These are phyloP conservation scores for Forbesichthys papilliferus DNA, from an alignment of 2,113 vertebrate species.

Conservation along the genomic window DNA sequence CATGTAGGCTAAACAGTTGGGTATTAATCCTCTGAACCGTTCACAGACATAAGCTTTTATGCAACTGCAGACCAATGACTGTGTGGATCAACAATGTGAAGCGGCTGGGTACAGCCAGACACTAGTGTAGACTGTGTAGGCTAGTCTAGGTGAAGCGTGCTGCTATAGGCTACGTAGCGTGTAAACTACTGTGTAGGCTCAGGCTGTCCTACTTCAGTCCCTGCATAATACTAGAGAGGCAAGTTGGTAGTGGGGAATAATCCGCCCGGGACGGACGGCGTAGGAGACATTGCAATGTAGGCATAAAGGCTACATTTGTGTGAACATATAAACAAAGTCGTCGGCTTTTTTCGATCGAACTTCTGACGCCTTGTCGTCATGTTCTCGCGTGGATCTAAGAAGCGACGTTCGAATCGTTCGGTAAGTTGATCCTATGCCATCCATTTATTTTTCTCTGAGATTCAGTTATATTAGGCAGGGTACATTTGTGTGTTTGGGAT, in stretches of 20 bases:
- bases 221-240: not conserved
- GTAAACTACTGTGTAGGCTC: slow-evolving; percentile 8
- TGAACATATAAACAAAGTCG: not conserved
- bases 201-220: not conserved
- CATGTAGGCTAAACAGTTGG: not conserved
- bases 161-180: not conserved
- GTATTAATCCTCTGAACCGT: not conserved
- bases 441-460: slow-evolving; percentile 10
- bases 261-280: slow-evolving; percentile 12
- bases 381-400: slow-evolving; percentile 80
- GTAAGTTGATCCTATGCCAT: slow-evolving; percentile 57
- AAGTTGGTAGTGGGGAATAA: slow-evolving; percentile 24
- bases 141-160: no score
- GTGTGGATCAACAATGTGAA: no score
- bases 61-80: not conserved
- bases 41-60: no score
- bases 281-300: slow-evolving; percentile 45
- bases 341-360: not conserved
- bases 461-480: not conserved
- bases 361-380: slow-evolving; percentile 42
- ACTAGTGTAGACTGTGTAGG: no score
- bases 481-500: not conserved
- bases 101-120: not conserved
- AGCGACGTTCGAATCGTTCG: slow-evolving; percentile 75
- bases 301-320: not conserved